phyloP scores from a whole-genome alignment of 1,140 invertebrate genomes.

The Drosophila ambigua region DNA sequence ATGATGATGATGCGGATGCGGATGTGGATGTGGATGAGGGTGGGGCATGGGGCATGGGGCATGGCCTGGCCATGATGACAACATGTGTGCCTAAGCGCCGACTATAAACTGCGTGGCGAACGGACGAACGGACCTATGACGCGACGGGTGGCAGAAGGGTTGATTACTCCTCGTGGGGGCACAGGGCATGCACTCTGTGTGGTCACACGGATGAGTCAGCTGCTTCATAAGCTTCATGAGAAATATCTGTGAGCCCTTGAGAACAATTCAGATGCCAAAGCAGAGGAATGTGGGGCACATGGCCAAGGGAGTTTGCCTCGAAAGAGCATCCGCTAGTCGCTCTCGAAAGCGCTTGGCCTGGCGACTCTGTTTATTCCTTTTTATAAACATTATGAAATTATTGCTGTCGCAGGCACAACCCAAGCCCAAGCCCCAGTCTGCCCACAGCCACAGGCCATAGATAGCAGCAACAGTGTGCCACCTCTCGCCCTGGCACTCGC shows the following conservation, averaged over 20 bases:
- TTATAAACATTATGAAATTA: slow-evolving; percentile 65
- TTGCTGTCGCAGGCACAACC: slow-evolving; percentile 63
- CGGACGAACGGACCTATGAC: slow-evolving; percentile 12
- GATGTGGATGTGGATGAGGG: slow-evolving; percentile 1
- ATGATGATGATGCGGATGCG: slow-evolving; percentile 27
- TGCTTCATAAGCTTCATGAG: slow-evolving; percentile 21
- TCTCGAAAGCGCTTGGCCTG: neutral
- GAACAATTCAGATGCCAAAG: no score
- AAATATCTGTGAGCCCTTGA: no score
- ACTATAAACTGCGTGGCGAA: slow-evolving; percentile 58
- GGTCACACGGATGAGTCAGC: slow-evolving; percentile 26
- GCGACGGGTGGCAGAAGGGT: slow-evolving; percentile 11
- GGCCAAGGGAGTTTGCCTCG: no score
- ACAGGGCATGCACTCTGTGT: slow-evolving; percentile 1
- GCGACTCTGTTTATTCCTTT: slow-evolving; percentile 36
- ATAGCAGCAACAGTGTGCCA: slow-evolving; percentile 27
- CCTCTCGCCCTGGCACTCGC: neutral
- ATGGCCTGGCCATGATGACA: slow-evolving; percentile 61
- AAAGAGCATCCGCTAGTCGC: slow-evolving; percentile 20
- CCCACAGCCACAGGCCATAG: neutral
- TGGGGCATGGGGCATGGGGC: slow-evolving; percentile 21
- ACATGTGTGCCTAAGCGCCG: slow-evolving; percentile 68
- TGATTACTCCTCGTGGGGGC: slow-evolving; percentile 33
- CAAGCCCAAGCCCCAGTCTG: neutral
- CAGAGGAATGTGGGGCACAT: no score